A percentile compares a stretch with the other conserved stretches of the same genome.
phyloP scores from a whole-genome alignment of 2,797 vertebrate species.

The Cryptoblepharus egeriae region DNA sequence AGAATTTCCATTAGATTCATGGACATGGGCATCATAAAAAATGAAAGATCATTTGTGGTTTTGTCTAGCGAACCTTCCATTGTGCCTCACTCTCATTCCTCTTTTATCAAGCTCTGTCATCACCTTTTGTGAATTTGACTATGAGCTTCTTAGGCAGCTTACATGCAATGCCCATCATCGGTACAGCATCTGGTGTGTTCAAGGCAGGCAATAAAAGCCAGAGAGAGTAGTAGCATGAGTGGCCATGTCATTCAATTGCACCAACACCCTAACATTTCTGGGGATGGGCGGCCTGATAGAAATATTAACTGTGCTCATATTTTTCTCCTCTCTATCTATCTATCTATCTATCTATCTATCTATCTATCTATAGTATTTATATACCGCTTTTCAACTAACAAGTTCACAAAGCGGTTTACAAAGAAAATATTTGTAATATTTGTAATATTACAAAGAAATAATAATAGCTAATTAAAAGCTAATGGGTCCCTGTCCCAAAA shows the following conservation, averaged over 20 bases:
- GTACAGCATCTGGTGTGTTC: not conserved
- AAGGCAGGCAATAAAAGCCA: not conserved
- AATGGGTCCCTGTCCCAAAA: too few relatives aligned
- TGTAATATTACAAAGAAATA: too few relatives aligned
- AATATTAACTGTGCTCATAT: not conserved
- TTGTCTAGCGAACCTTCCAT: not conserved
- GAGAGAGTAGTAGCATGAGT: not conserved
- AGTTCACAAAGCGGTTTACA: too few relatives aligned
- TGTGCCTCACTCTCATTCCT: not conserved
- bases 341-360: too few relatives aligned
- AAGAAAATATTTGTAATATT: too few relatives aligned
- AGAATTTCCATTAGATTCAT: not conserved
- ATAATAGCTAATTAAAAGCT: too few relatives aligned
- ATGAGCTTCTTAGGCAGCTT: not conserved
- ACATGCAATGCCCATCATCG: not conserved
- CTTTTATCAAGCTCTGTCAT: not conserved
- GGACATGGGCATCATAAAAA: not conserved
- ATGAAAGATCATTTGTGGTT: not conserved
- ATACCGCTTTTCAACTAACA: too few relatives aligned
- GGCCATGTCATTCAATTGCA: not conserved
- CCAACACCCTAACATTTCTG: not conserved
- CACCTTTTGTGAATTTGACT: not conserved
- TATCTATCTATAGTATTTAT: too few relatives aligned
- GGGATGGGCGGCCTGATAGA: not conserved
- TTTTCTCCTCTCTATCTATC: too few relatives aligned